These are phyloP conservation scores for Micrasema longulum DNA, from an alignment of 1,140 invertebrate genomes.

Conservation along the genomic window DNA sequence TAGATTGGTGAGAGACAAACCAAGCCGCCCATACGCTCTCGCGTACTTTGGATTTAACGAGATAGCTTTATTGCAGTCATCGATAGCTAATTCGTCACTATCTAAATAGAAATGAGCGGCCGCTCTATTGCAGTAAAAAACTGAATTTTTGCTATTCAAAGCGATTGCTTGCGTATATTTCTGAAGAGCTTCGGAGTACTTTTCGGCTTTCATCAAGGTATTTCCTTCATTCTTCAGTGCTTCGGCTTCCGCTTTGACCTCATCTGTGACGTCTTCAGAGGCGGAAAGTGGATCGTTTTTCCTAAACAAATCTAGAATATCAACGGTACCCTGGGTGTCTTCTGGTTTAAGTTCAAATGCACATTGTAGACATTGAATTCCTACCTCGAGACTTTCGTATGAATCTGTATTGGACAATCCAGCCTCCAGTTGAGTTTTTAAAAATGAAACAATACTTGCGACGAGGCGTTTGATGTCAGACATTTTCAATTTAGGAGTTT, in stretches of 20 bases:
- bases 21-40: constrained; percentile 94
- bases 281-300: constrained; percentile 50
- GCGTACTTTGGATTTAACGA: constrained; percentile 90
- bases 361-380: constrained; percentile 87
- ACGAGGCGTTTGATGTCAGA: constrained; percentile 64
- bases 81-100: constrained; percentile 83
- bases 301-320: constrained; percentile 66
- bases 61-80: constrained; percentile 90
- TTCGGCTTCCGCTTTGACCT: constrained; percentile 77
- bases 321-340: constrained; percentile 62
- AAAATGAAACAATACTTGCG: constrained; percentile 64
- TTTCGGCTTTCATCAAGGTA: constrained; percentile 84
- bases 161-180: constrained; percentile 88
- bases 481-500: constrained; percentile 57
- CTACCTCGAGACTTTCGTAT: constrained; percentile 82
- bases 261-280: constrained; percentile 60
- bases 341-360: constrained; percentile 76
- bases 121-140: constrained; percentile 96
- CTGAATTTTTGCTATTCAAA: constrained; percentile 86
- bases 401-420: constrained; percentile 70
- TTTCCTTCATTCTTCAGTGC: constrained; percentile 88
- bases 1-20: constrained; percentile 89
- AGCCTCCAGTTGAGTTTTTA: constrained; percentile 62
- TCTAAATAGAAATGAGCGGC: constrained; percentile 90
- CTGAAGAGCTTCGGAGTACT: constrained; percentile 82